Conservation (phyloP, 2,888 invertebrate genomes). For the Rosalia funebris region DNA sequence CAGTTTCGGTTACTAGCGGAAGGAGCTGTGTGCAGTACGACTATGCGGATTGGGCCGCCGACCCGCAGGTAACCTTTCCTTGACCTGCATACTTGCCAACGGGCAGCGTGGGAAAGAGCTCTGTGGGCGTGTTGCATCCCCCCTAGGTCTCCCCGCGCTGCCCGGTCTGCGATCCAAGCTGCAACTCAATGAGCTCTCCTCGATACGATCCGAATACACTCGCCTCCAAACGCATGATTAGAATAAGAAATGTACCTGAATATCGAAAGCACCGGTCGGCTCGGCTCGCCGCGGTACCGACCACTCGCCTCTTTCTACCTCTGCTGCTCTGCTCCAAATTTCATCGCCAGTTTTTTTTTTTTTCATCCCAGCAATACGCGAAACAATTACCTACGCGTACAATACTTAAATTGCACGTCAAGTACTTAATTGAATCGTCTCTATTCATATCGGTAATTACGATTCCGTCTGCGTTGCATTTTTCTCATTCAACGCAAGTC, state of each 20-base stretch:
- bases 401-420: no score
- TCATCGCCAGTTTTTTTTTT: background rate
- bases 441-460: conserved; percentile 37
- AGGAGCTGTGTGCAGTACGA: conserved; percentile 48
- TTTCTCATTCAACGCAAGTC: conserved; percentile 39
- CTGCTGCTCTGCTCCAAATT: background rate
- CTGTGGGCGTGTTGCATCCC: conserved; percentile 66
- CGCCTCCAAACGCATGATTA: conserved; percentile 63
- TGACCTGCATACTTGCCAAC: conserved; percentile 73
- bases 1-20: conserved; percentile 51
- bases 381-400: no score
- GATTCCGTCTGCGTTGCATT: conserved; percentile 36
- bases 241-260: conserved; percentile 59
- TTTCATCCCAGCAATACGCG: no score
- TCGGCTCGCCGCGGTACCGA: conserved; percentile 33
- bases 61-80: conserved; percentile 70
- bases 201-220: conserved; percentile 62
- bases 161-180: conserved; percentile 59
- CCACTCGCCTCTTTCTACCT: conserved; percentile 15
- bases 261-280: conserved; percentile 41
- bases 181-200: conserved; percentile 63
- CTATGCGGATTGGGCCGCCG: conserved; percentile 62
- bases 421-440: conserved; percentile 37
- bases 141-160: conserved; percentile 67
- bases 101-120: conserved; percentile 67